A percentile compares a stretch with the other conserved stretches of the same genome.
Conservation (phyloP, 2,797 vertebrate species). For the Gallirallus australis region DNA sequence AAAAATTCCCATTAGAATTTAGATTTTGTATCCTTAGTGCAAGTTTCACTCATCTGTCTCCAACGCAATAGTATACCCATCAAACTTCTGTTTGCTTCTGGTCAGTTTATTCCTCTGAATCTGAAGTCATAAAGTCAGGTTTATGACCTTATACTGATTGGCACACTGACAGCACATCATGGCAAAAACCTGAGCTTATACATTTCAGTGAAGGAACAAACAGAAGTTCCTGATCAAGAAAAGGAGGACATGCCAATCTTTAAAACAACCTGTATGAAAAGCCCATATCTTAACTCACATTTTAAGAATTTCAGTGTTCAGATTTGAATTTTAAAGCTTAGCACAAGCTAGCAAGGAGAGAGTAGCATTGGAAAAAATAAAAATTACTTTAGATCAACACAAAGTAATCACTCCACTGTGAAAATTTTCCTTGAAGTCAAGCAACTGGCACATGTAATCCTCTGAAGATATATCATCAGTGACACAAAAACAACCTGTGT, state of each 20-base stretch:
- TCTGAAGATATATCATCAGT: background rate
- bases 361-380: background rate
- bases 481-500: background rate
- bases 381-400: background rate
- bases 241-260: background rate
- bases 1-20: constrained; percentile 6
- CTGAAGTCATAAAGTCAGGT: background rate
- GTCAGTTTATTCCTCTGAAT: background rate
- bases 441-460: background rate
- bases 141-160: background rate
- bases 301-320: background rate
- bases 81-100: background rate
- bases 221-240: background rate
- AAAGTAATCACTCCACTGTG: background rate
- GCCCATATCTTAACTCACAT: background rate
- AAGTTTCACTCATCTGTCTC: background rate
- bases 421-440: constrained; percentile 38
- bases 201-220: background rate
- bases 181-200: background rate
- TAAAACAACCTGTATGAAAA: background rate
- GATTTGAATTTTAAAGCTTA: background rate
- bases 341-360: background rate
- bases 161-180: background rate
- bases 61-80: background rate
- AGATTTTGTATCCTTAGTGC: background rate